Evolutionary conservation across 1,140 invertebrate genomes (phyloP), one percentile per base, ranked within the genome.

Genomic region (Mercenaria mercenaria): DNA sequence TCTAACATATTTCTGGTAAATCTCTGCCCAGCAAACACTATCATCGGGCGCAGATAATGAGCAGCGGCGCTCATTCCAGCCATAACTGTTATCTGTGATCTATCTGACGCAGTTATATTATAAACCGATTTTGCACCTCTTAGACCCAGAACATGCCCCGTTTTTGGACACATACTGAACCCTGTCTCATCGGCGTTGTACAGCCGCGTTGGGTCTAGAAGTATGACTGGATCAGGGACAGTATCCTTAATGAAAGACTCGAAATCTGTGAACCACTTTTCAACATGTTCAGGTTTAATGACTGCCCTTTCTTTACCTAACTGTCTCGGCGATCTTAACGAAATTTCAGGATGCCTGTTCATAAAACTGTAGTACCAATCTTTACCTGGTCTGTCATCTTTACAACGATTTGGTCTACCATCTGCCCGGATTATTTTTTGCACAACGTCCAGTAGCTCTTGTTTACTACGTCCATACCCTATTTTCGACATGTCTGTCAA

Each of bases 341-440:
- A 4, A 23, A 83, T 67, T 39, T 64, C 80, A 23, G 80, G 52
- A 34, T 83, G 80, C 26, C 80, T 11, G 6, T 39, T 11, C 80
- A 83, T 83, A 18, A 83, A 83, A 29, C 56, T 34, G 26, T 83
- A 83, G n/a, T 64, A 64, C 59, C 80, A 83, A 56, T 83, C 56
- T 34, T 83, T 83, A 0, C 80, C 80, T 11, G 56, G 80, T 20
- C 13, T 23, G 39, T 34, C 56, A 67, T 59, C 34, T 67, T 83
- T 83, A 29, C 37, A 64, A 26, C 29, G 80, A 34, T 8, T 47
- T 11, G 23, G n/a, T 52, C 76, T 79, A 2, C 76, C 76, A 79
- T 79, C 43, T 13, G 41, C 6, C 20, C 50, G 10, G 26, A 52
- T 52, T 50, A 79, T 79, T 26, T 50, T 47, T 2, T 18, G 8